Conservation (phyloP, 2,888 invertebrate genomes). For the Norana najaformis region DNA sequence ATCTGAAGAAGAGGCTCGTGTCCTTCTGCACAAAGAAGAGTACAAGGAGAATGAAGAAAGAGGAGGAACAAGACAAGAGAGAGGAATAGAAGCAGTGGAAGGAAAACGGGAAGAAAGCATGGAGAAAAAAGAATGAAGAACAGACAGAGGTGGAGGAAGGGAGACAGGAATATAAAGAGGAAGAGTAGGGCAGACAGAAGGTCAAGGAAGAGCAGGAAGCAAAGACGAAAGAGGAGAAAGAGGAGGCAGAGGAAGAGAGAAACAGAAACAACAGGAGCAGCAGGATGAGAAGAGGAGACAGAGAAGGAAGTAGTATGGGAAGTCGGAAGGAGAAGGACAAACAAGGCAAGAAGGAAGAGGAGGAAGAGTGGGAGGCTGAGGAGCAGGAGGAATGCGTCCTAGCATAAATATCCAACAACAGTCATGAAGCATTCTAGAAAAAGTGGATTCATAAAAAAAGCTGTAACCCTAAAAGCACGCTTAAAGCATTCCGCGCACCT, state of each 20-base stretch:
- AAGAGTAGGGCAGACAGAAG: neutral
- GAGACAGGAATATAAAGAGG: no score
- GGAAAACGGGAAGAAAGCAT: neutral
- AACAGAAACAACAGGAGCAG: no score
- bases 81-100: neutral
- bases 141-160: neutral
- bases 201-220: neutral
- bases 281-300: no score
- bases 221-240: neutral
- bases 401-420: no score
- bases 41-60: neutral
- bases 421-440: no score
- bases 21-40: neutral
- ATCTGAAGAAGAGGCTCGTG: neutral
- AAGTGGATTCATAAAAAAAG: no score
- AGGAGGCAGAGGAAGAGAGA: no score
- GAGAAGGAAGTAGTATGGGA: no score
- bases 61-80: neutral
- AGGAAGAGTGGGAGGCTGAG: no score
- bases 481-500: constrained; percentile 8
- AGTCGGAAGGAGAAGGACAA: no score
- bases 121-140: neutral
- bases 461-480: neutral
- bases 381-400: no score
- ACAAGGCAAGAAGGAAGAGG: no score